phyloP scores from a whole-genome alignment of 2,797 vertebrate species.

The Melanotaenia trifasciata region DNA sequence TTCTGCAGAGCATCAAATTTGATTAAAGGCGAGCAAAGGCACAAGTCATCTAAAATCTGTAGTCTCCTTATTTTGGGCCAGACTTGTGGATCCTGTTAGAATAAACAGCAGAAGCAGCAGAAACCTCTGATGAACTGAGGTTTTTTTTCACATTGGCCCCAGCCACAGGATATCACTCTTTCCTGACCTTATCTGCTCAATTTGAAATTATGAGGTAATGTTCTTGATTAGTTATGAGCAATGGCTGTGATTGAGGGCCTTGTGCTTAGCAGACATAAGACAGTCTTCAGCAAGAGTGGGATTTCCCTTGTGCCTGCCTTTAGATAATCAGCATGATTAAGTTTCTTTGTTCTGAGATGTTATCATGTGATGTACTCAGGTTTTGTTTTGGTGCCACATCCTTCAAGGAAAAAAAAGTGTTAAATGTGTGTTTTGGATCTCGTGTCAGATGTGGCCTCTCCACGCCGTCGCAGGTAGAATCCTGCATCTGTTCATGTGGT shows the following conservation, averaged over 20 bases:
- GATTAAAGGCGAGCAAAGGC: constrained; percentile 73
- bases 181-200: constrained; percentile 55
- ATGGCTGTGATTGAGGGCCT: constrained; percentile 46
- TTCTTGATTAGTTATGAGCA: constrained; percentile 65
- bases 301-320: constrained; percentile 61
- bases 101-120: constrained; percentile 57
- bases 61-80: constrained; percentile 63
- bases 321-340: constrained; percentile 62
- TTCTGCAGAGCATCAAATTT: constrained; percentile 72
- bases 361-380: constrained; percentile 51
- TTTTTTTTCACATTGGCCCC: constrained; percentile 27
- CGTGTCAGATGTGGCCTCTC: constrained; percentile 26
- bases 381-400: constrained; percentile 13
- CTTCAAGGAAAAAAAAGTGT: constrained; percentile 17
- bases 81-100: constrained; percentile 71
- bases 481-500: constrained; percentile 57
- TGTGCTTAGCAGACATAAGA: constrained; percentile 66
- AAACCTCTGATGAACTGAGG: constrained; percentile 47
- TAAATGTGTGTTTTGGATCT: constrained; percentile 17
- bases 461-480: constrained; percentile 61
- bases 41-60: constrained; percentile 75
- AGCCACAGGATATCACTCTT: constrained; percentile 38
- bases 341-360: constrained; percentile 47
- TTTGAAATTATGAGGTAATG: constrained; percentile 66
- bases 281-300: constrained; percentile 47